phyloP scores from a whole-genome alignment of 2,113 vertebrate genomes.

The Dromaius novaehollandiae region DNA sequence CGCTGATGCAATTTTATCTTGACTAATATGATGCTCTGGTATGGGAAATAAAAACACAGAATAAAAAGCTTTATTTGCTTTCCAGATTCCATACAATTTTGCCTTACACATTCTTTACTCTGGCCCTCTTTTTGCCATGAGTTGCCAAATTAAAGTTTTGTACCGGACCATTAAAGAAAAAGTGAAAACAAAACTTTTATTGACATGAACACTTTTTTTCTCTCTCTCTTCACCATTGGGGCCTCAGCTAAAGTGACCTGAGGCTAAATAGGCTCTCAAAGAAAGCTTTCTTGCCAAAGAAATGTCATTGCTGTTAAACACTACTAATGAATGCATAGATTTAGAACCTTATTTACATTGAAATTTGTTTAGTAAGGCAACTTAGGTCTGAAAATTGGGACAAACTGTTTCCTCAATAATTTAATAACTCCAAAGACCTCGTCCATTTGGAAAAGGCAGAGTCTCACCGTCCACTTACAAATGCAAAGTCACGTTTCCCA shows the following conservation, averaged over 20 bases:
- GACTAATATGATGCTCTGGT: not conserved
- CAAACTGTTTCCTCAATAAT: conserved; percentile 69
- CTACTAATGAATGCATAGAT: conserved; percentile 69
- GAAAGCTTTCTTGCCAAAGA: conserved; percentile 68
- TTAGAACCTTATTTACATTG: conserved; percentile 69
- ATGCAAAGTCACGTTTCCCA: conserved; percentile 73
- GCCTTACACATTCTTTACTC: not conserved
- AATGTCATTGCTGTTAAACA: conserved; percentile 60
- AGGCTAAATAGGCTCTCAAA: conserved; percentile 55
- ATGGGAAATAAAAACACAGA: not conserved
- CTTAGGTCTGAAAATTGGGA: conserved; percentile 70
- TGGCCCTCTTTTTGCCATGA: not conserved
- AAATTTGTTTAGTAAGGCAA: conserved; percentile 75
- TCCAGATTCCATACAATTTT: conserved; percentile 15
- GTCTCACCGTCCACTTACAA: conserved; percentile 63
- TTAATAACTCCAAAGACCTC: conserved; percentile 73
- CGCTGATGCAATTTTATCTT: not conserved
- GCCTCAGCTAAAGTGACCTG: conserved; percentile 57
- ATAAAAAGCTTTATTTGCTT: not conserved
- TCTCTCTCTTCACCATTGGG: not conserved
- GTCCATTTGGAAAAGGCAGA: conserved; percentile 63
- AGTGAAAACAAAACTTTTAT: conserved; percentile 62
- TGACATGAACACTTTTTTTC: not conserved
- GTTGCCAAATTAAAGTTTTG: conserved; percentile 19
- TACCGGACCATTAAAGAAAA: conserved; percentile 25